Percentiles rank a stretch among this genome's conserved stretches.
Conservation (phyloP, 2,888 invertebrate species). For the Phyto melanocephala region DNA sequence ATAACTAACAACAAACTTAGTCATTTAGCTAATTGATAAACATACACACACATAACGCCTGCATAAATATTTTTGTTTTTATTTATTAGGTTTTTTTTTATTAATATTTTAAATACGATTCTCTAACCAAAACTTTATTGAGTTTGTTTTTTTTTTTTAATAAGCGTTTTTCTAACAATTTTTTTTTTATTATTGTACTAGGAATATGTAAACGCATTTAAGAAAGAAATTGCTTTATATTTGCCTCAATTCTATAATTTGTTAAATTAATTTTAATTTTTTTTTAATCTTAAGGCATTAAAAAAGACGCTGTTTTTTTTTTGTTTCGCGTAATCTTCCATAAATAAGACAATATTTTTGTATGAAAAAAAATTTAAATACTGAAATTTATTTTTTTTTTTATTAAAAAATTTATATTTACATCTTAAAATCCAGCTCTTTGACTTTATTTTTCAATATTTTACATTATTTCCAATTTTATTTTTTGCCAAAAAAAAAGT, state of each 20-base stretch:
- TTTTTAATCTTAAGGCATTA: background rate
- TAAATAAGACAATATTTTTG: no score
- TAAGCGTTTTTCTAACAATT: no score
- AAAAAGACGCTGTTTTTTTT: background rate
- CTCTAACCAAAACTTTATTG: background rate
- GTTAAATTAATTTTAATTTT: background rate
- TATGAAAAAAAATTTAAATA: no score
- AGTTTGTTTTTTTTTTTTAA: no score
- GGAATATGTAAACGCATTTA: background rate
- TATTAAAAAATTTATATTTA: no score
- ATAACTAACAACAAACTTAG: slow-evolving; percentile 43
- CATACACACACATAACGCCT: background rate
- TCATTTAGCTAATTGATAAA: slow-evolving; percentile 38
- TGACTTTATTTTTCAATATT: no score
- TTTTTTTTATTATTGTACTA: background rate
- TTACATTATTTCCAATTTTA: no score
- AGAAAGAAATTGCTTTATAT: background rate
- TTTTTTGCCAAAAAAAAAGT: no score
- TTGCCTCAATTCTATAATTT: background rate
- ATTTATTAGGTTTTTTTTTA: no score
- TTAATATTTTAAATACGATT: background rate
- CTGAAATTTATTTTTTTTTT: no score
- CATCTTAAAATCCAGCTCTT: no score
- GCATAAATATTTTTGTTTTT: background rate
- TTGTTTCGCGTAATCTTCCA: no score